Base-by-base conservation (phyloP, 2,113 vertebrate genomes). In the Gallinago undulata region DNA sequence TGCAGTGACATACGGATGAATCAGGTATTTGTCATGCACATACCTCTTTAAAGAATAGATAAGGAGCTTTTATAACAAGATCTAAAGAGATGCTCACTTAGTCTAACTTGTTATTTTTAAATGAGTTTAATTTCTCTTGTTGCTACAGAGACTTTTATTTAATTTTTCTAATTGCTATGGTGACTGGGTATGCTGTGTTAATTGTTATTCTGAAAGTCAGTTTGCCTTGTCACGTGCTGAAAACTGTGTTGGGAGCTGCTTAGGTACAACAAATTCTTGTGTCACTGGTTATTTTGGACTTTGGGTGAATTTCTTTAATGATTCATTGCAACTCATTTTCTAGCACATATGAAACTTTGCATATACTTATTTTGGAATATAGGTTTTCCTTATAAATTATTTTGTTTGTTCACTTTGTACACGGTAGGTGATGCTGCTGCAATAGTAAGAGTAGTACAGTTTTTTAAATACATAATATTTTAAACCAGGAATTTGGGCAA, bases 1-100 rank as follows among this genome's bases (percentile, higher is more conserved):
- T 96, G 67, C 69, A 70, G 63, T 62, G 74, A 92, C 74, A 76
- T 72, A 24, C 72, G 90, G 89, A 68, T 97, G 96, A 97, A 91
- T 97, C 90, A 96, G 73, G 37, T 90, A 79, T 92, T 94, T 84
- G 77, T 96, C 67, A 62, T 62, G 59, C 67, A 87, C 33, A 31
- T 87, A 84, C 70, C 37, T 82, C 92, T 94, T 90, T 39, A 82
- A 96, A 93, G 81, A 93, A 70, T 22, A 73, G 89, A 41, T 68
- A 91, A 87, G 83, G 55, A 94, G 53, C 35, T 72, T 74, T 69
- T 86, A 51, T 51, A 56, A 60, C 47, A 74, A 70, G 56, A 82
- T 90, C 64, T 68, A 63, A 89, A 81, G 79, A 95, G 59, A 48
- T 74, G 41, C 30, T 84, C 50, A 28, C 56, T 91, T 94, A 51